Conservation (phyloP, 2,888 invertebrate species). For the Baronia brevicornis region DNA sequence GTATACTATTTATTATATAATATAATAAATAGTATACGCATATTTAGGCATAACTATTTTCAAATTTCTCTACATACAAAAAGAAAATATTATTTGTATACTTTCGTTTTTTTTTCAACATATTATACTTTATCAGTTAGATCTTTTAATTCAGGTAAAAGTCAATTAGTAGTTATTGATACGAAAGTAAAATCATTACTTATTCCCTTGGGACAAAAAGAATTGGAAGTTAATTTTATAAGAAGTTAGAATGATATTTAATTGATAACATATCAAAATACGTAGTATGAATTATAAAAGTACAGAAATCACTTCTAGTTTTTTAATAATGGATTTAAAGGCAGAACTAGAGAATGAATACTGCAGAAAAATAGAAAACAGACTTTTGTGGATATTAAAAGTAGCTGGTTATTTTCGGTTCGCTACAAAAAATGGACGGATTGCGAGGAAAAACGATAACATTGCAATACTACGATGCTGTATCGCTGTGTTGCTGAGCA, state of each 20-base stretch:
- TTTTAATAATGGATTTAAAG: constrained; percentile 4
- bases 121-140: constrained; percentile 1
- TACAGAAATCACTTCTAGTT: neutral
- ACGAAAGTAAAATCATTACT: constrained; percentile 25
- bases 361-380: constrained; percentile 7
- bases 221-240: too few relatives aligned
- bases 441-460: constrained; percentile 26
- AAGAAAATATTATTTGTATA: too few relatives aligned
- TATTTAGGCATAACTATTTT: too few relatives aligned
- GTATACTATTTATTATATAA: too few relatives aligned
- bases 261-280: too few relatives aligned
- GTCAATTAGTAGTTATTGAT: constrained; percentile 17
- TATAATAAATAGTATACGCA: too few relatives aligned
- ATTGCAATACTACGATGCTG: constrained; percentile 4
- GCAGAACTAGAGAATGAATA: constrained; percentile 2
- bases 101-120: constrained; percentile 18
- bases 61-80: too few relatives aligned
- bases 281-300: too few relatives aligned
- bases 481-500: constrained; percentile 4
- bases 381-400: constrained; percentile 10
- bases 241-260: too few relatives aligned
- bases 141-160: constrained; percentile 10
- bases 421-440: constrained; percentile 29
- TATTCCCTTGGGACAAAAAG: too few relatives aligned
- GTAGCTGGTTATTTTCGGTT: constrained; percentile 36